Conservation (phyloP, 2,113 vertebrate genomes). For the Orcinus orca region DNA sequence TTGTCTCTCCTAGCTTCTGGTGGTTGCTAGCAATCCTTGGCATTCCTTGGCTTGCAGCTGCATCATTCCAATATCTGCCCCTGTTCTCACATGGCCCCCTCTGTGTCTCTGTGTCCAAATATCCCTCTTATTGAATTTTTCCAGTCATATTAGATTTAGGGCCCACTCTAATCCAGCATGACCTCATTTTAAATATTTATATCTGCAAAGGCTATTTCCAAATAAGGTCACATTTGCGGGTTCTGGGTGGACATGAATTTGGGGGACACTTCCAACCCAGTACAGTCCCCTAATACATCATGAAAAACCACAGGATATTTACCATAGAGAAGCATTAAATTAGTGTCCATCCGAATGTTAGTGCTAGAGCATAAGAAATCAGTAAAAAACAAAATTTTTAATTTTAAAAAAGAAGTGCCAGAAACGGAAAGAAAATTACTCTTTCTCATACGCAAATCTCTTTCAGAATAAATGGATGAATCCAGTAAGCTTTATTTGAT, state of each 20-base stretch:
- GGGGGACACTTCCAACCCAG: not conserved
- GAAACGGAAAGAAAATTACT: conserved; percentile 18
- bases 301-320: not conserved
- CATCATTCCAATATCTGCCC: not conserved
- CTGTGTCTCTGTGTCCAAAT: not conserved
- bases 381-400: not conserved
- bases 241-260: not conserved
- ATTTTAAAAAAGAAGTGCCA: not conserved
- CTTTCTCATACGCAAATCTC: not conserved
- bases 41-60: not conserved
- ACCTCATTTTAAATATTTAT: not conserved
- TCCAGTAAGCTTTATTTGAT: conserved; percentile 13
- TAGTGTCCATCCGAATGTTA: not conserved
- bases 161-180: not conserved
- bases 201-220: not conserved
- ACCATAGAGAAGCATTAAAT: not conserved
- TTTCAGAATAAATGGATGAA: conserved; percentile 6
- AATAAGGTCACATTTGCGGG: not conserved
- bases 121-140: not conserved
- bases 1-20: not conserved
- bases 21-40: not conserved
- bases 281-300: not conserved
- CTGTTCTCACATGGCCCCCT: not conserved
- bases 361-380: not conserved
- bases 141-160: not conserved